A percentile compares a stretch with the other conserved stretches of the same genome.
Evolutionary conservation across 2,797 vertebrate genomes (phyloP).

Genomic region (Ctenosaura bakeri): DNA sequence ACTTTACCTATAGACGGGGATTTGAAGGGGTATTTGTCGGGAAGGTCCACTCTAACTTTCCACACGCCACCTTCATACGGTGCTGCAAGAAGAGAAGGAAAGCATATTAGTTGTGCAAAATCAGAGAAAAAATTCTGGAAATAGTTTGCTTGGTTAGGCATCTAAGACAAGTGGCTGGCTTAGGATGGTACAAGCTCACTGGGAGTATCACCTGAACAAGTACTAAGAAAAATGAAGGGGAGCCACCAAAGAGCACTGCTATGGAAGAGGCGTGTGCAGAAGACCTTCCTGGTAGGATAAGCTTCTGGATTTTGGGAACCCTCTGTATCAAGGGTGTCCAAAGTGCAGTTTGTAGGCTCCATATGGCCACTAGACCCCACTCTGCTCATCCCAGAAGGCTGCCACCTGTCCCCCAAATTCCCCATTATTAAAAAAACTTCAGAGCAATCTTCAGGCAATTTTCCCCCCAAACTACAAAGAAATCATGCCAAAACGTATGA

Average conservation of each 20-base stretch:
- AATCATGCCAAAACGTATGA: too few relatives aligned
- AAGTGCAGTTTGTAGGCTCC: too few relatives aligned
- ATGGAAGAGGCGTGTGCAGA: rapidly evolving
- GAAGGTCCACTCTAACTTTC: slow-evolving; percentile 98
- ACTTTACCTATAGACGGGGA: slow-evolving; percentile 96
- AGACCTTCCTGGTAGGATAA: neutral
- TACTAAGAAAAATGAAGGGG: neutral
- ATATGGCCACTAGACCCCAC: too few relatives aligned
- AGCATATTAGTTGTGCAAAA: slow-evolving; percentile 42
- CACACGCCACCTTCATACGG: slow-evolving; percentile 96
- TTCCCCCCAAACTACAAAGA: too few relatives aligned
- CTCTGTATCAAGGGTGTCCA: too few relatives aligned
- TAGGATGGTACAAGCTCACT: neutral
- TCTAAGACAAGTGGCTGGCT: neutral
- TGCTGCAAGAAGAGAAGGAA: slow-evolving; percentile 79
- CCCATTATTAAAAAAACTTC: too few relatives aligned
- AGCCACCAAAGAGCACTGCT: neutral
- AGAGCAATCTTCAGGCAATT: too few relatives aligned
- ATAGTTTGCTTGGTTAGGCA: neutral
- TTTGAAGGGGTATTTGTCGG: slow-evolving; percentile 99
- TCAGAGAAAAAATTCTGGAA: neutral
- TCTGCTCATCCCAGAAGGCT: too few relatives aligned
- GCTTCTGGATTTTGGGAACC: too few relatives aligned
- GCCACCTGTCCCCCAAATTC: too few relatives aligned
- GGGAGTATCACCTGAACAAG: neutral